A percentile compares a stretch with the other conserved stretches of the same genome.
Evolutionary conservation across 2,888 invertebrate genomes (phyloP).

Genomic region (Gryllus longicercus): DNA sequence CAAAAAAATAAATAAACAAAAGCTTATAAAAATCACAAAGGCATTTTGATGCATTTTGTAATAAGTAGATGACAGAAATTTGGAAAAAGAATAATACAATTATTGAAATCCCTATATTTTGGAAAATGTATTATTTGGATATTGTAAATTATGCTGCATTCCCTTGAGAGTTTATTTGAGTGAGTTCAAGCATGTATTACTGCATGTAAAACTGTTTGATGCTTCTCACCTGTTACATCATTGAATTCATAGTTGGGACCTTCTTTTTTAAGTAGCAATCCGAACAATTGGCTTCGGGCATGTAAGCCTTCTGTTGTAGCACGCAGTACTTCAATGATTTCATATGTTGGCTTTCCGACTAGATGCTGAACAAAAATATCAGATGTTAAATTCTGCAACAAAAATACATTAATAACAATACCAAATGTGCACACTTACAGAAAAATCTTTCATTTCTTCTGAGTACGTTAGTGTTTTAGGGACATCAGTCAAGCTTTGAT

Average conservation of each 20-base stretch:
- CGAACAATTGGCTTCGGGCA: slow-evolving; percentile 78
- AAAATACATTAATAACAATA: background rate
- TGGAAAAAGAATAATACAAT: slow-evolving; percentile 27
- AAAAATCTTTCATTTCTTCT: slow-evolving; percentile 58
- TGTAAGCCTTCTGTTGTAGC: slow-evolving; percentile 65
- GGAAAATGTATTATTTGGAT: background rate
- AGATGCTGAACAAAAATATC: slow-evolving; percentile 52
- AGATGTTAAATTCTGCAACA: background rate
- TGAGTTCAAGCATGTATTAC: no score
- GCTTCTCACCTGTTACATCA: slow-evolving; percentile 46
- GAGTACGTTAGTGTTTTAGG: slow-evolving; percentile 74
- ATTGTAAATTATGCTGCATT: no score
- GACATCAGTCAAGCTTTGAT: slow-evolving; percentile 93
- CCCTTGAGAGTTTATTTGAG: no score
- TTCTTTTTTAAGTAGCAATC: slow-evolving; percentile 74
- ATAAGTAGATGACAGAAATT: slow-evolving; percentile 45
- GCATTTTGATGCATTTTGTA: no score
- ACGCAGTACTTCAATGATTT: slow-evolving; percentile 70
- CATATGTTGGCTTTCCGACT: slow-evolving; percentile 63
- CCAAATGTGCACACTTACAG: slow-evolving; percentile 45
- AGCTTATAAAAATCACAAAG: no score
- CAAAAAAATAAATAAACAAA: no score
- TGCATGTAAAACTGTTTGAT: no score
- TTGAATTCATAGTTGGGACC: slow-evolving; percentile 75
- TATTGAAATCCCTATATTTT: slow-evolving; percentile 18